Conservation (phyloP, 30 jellyfish, hydroid and myxozoan species). For the Mastigias papua region DNA sequence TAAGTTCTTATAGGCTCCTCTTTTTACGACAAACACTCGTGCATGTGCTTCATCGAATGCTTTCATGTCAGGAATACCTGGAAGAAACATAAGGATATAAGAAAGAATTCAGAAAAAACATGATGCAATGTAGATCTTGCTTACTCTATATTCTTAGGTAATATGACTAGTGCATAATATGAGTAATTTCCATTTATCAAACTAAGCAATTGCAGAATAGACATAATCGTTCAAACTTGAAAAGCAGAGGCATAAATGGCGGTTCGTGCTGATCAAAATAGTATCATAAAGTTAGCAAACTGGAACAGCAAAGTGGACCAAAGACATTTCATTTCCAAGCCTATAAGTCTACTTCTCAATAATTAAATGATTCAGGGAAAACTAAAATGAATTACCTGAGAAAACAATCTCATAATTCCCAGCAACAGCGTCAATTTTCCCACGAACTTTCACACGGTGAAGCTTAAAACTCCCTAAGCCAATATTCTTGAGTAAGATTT, state of each 20-base stretch:
- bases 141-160: too few relatives aligned
- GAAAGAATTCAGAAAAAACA: not conserved
- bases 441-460: constrained; percentile 72
- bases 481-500: constrained; percentile 66
- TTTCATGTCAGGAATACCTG: constrained; percentile 83
- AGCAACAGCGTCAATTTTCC: constrained; percentile 61
- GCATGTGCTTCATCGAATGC: constrained; percentile 74
- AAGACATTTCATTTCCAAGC: not conserved
- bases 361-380: too few relatives aligned
- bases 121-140: too few relatives aligned
- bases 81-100: not conserved
- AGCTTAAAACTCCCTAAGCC: constrained; percentile 72
- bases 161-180: too few relatives aligned
- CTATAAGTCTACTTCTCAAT: not conserved
- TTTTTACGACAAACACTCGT: constrained; percentile 77
- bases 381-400: constrained; percentile 72
- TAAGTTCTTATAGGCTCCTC: constrained; percentile 65
- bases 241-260: too few relatives aligned
- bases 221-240: too few relatives aligned
- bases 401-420: constrained; percentile 83
- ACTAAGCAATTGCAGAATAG: too few relatives aligned
- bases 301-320: not conserved
- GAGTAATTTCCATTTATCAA: too few relatives aligned
- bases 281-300: too few relatives aligned
- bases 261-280: too few relatives aligned